Base-by-base conservation (phyloP, 2,113 vertebrate genomes). In the Crypturellus undulatus region DNA sequence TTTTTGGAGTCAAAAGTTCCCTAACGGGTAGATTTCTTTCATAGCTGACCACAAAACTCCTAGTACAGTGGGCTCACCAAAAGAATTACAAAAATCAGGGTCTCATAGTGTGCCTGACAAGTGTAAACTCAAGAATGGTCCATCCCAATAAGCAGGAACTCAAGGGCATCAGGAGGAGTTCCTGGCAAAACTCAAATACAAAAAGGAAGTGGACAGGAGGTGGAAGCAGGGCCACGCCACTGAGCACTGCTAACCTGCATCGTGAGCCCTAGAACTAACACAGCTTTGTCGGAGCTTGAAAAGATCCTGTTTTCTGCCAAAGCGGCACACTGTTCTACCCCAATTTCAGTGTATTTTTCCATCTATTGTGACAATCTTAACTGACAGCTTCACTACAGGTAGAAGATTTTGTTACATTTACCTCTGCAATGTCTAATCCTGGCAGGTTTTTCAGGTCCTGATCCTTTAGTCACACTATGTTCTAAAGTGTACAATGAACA, bases 1-100 rank as follows among this genome's bases (percentile, higher is more conserved):
- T 75, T 85, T 95, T n/a, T 93, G 87, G 47, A 94, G 86, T 93
- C 54, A 92, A 45, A 89, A 88, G 19, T 90, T 34, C 47, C 94
- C 67, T 85, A 42, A 76, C 54, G 79, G 21, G 40, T 78, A 56
- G 78, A 82, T 38, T 79, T 79, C 88, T 95, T 79, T 89, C 42
- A 34, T 84, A 89, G 85, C 18, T 95, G 79, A 71, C 68, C 12
- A 12, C 84, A 54, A 91, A 93, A 94, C 88, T 92, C 76, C 93
- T 84, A 93, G 78, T 58, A 70, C 54, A 89, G 56, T 79, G 51
- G 30, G 75, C 52, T 93, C 69, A 62, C 60, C 51, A 93, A 62
- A 88, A 75, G 62, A 90, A 95, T 91, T 93, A 68, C 71, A 71
- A 91, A 17, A 19, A 72, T 9, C 52, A 71, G 49, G 12, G 45